These are phyloP conservation scores for Tyrannus savana DNA, from an alignment of 2,113 vertebrate species.

Conservation along the genomic window DNA sequence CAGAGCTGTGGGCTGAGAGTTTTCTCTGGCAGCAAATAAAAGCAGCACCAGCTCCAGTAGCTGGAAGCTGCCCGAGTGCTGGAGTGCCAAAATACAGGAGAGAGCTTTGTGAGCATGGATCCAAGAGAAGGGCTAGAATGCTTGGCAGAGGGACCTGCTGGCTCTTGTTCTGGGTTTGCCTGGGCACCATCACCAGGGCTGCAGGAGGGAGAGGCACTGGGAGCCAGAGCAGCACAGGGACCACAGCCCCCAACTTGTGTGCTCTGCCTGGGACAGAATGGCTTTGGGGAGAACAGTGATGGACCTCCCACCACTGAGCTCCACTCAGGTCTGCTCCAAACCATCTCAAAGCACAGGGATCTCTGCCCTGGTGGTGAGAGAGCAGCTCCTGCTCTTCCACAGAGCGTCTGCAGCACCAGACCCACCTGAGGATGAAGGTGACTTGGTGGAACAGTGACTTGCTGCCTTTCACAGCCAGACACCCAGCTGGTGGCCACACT, in stretches of 20 bases:
- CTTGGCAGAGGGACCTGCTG: not conserved
- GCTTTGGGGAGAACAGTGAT: not conserved
- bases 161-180: not conserved
- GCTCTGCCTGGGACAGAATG: not conserved
- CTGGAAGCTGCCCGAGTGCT: slow-evolving; percentile 26
- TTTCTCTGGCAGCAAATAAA: slow-evolving; percentile 63
- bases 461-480: not conserved
- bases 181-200: not conserved
- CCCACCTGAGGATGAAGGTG: not conserved
- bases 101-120: not conserved
- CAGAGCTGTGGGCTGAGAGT: slow-evolving; percentile 4
- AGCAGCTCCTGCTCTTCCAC: not conserved
- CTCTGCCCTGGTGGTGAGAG: not conserved
- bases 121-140: not conserved
- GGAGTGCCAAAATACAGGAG: not conserved
- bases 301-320: not conserved
- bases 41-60: slow-evolving; percentile 18
- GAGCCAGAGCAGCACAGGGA: not conserved
- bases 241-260: not conserved
- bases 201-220: not conserved
- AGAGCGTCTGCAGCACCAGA: not conserved
- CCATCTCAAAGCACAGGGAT: not conserved
- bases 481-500: not conserved
- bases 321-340: not conserved
- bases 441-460: not conserved